Percentiles rank a stretch among this genome's conserved stretches.
Evolutionary conservation across 2,888 invertebrate species (phyloP).

Genomic region (Pammene aurita): DNA sequence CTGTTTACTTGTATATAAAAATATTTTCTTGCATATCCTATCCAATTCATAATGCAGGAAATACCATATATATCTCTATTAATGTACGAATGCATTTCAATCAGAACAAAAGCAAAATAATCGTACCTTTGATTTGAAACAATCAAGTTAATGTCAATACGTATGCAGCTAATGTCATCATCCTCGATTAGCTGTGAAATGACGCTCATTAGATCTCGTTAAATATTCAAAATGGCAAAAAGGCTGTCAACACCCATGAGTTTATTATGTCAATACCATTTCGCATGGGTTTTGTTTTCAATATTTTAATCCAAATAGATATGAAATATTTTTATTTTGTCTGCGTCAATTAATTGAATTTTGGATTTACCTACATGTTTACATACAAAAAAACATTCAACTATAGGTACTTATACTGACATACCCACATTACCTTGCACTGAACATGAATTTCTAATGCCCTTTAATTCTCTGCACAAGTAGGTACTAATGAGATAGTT

Average conservation of each 20-base stretch:
- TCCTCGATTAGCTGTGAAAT: conserved; percentile 68
- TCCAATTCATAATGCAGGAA: conserved; percentile 52
- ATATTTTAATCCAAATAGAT: conserved; percentile 8
- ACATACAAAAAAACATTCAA: no score
- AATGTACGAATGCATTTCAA: conserved; percentile 50
- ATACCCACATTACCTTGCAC: no score
- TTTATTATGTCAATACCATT: conserved; percentile 52
- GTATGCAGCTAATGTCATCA: conserved; percentile 73
- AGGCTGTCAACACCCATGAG: conserved; percentile 56
- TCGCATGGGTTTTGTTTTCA: conserved; percentile 24
- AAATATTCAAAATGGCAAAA: conserved; percentile 75
- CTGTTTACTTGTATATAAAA: neutral
- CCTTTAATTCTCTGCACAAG: no score
- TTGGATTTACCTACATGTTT: no score
- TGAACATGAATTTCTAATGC: no score
- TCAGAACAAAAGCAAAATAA: conserved; percentile 53
- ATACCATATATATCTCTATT: conserved; percentile 60
- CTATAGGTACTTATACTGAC: no score
- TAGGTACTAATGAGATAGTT: no score
- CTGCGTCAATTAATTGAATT: no score
- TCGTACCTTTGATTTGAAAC: conserved; percentile 57
- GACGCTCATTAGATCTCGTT: conserved; percentile 77
- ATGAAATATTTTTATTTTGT: no score
- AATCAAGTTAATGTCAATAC: conserved; percentile 73
- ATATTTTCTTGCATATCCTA: conserved; percentile 49